Evolutionary conservation across 2,888 invertebrate genomes (phyloP), one percentile per base, ranked within the genome.

Genomic region (Sphaerophoria rueppellii): DNA sequence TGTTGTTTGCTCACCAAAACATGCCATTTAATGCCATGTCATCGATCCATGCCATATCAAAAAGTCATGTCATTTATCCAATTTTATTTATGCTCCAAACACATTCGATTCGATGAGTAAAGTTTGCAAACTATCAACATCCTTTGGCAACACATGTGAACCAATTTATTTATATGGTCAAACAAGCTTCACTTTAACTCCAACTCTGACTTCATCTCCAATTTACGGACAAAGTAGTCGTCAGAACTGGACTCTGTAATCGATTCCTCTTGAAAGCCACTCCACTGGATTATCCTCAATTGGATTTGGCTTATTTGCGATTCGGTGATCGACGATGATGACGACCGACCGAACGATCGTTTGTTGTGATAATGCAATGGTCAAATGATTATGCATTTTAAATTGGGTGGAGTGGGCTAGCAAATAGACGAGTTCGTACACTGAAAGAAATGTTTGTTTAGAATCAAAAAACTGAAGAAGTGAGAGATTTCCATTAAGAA

Each of bases 211-310:
- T 24, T 24, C 24, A 24, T 24, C 16, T 4, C 32, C 35, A 46
- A 60, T 52, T 46, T 48, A 37, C 60, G 67, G 55, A 69, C 79
- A 55, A 72, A 73, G 32, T 65, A 37, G 46, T 54, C 46, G 35
- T 54, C 65, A 35, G 34, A 6, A 34, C 40, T 1, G 9, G 46
- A 57, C 14, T 40, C 46, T 24, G 16, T 58, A 16, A 37, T 61
- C 43, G 57, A 71, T 54, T 69, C 76, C 76, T 60, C 24, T 24
- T 24, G 1, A 69, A 52, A 85, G 63, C 72, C 81, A 75, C 76
- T 85, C 73, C 69, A 65, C 54, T 65, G 81, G 85, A 81, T 85
- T 72, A 85, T 85, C 85, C 73, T 70, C 85, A 85, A 76, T 80
- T 76, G 70, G 80, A 85, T 72, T 80, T 76, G 70, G 80, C 32